Conservation (phyloP, 2,113 vertebrate genomes). For the Gymnocephalus cernua region DNA sequence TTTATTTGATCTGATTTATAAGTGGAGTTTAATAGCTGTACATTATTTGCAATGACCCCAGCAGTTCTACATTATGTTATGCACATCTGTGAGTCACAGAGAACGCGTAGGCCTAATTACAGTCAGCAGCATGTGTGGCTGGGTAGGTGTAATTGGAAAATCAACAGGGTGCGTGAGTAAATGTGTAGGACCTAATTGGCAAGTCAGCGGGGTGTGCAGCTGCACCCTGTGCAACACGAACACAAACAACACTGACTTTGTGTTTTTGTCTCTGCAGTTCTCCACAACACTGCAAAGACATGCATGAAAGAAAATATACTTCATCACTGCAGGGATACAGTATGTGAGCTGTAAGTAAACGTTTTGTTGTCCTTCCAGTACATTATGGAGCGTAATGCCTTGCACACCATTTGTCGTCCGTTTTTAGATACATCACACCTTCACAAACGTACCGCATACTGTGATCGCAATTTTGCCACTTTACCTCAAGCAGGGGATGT, state of each 20-base stretch:
- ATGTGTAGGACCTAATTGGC: constrained; percentile 67
- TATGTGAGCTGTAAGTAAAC: constrained; percentile 33
- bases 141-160: constrained; percentile 72
- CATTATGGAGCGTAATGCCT: not conserved
- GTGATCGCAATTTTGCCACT: not conserved
- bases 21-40: constrained; percentile 8
- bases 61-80: not conserved
- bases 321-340: constrained; percentile 14
- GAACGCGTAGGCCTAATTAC: constrained; percentile 45
- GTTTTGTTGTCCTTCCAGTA: not conserved
- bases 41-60: constrained; percentile 16
- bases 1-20: constrained; percentile 10
- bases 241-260: constrained; percentile 24
- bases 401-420: not conserved
- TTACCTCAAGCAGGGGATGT: not conserved
- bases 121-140: constrained; percentile 26
- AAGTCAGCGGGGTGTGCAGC: constrained; percentile 62
- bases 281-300: not conserved
- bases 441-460: not conserved
- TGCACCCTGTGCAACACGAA: constrained; percentile 39
- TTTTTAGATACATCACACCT: not conserved
- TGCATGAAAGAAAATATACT: not conserved
- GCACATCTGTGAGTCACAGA: constrained; percentile 40
- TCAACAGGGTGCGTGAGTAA: constrained; percentile 50
- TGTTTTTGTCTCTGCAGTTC: constrained; percentile 7